Evolutionary conservation across 2,888 invertebrate genomes (phyloP).

Genomic region (Ceramica pisi): DNA sequence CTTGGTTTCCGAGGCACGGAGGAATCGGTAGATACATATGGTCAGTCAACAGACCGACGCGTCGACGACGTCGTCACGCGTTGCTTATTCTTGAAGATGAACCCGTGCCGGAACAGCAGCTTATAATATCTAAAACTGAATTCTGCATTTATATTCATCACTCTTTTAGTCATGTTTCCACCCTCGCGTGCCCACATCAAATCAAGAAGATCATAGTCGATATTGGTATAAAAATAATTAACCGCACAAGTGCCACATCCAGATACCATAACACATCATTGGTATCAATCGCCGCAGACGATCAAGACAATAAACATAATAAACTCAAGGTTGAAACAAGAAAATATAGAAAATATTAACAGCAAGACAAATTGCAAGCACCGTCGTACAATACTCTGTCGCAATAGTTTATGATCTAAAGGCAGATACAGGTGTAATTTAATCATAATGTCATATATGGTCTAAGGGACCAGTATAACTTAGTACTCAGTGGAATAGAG

Average conservation of each 20-base stretch:
- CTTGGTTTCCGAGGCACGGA: too few relatives aligned
- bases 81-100: too few relatives aligned
- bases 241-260: conserved; percentile 61
- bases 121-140: too few relatives aligned
- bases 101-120: too few relatives aligned
- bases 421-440: conserved; percentile 77
- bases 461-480: conserved; percentile 32
- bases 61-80: too few relatives aligned
- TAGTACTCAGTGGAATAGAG: neutral
- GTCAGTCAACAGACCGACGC: too few relatives aligned
- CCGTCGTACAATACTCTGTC: conserved; percentile 62
- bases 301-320: conserved; percentile 82
- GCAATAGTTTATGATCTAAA: conserved; percentile 68
- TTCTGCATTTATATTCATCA: too few relatives aligned
- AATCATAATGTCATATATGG: conserved; percentile 74
- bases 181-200: too few relatives aligned
- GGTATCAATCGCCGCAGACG: conserved; percentile 55
- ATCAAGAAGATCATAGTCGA: neutral
- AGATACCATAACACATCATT: conserved; percentile 58
- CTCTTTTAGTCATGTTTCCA: too few relatives aligned
- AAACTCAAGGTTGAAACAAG: conserved; percentile 82
- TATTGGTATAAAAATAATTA: conserved; percentile 7
- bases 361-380: conserved; percentile 76
- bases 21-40: too few relatives aligned
- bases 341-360: conserved; percentile 77